These are phyloP conservation scores for Xestia ashworthii DNA, from an alignment of 2,888 invertebrate species.

Conservation along the genomic window DNA sequence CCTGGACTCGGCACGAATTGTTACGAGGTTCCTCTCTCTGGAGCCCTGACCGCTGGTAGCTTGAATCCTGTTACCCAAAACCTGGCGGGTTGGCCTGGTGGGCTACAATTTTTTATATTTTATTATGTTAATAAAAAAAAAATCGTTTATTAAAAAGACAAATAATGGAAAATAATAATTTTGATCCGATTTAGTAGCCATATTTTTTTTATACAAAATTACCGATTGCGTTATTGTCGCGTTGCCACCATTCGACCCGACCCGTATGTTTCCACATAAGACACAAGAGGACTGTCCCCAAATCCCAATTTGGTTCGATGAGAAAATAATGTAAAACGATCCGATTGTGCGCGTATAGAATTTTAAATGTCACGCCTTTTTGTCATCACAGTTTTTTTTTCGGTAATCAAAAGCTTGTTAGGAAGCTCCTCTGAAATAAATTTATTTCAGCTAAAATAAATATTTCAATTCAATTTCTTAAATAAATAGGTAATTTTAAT, in stretches of 20 bases:
- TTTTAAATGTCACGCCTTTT: conserved; percentile 73
- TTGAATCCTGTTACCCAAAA: too few species aligned
- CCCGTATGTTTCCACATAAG: conserved; percentile 56
- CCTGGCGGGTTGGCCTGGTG: too few species aligned
- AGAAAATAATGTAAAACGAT: conserved; percentile 83
- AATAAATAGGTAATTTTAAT: conserved; percentile 10
- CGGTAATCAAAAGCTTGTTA: conserved; percentile 68
- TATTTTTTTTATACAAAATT: too few species aligned
- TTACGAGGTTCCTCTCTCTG: too few species aligned
- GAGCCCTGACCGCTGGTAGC: too few species aligned
- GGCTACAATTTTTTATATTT: too few species aligned
- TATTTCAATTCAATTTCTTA: conserved; percentile 24
- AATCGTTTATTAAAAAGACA: too few species aligned
- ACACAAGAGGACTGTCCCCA: conserved; percentile 73
- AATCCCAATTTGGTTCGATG: conserved; percentile 80
- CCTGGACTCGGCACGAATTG: too few species aligned
- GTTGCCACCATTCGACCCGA: not conserved
- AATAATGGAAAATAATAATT: too few species aligned
- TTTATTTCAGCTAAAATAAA: conserved; percentile 38
- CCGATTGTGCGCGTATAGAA: conserved; percentile 79
- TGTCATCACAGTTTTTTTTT: conserved; percentile 57
- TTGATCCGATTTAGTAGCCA: too few species aligned
- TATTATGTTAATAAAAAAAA: too few species aligned
- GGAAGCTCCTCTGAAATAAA: conserved; percentile 45
- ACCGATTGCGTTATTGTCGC: not conserved